Evolutionary conservation across 2,888 invertebrate genomes (phyloP), one percentile per base, ranked within the genome.

Genomic region (Fabriciana adippe): DNA sequence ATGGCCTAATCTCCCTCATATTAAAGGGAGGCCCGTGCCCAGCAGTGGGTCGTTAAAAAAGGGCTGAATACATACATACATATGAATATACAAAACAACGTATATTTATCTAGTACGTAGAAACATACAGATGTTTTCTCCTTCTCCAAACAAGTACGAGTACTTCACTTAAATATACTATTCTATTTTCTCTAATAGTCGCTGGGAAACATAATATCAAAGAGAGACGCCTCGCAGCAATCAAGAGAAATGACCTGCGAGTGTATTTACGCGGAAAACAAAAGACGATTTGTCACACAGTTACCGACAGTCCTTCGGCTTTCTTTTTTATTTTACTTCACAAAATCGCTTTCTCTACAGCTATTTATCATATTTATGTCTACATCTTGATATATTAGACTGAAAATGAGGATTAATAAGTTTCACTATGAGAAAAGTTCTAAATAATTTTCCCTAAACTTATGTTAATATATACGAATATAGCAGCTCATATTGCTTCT

Each of bases 161-260:
- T 31, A 35, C 2, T 35, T 35, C 2, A 35, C 8, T 35, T 35
- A 35, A 35, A 35, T 31, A 16, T 16, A 50, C n/a, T n/a, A 6
- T 51, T 51, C 50, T 51, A 51, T 51, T 16, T 51, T 5, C 16
- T 31, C 51, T 53, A 21, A 54, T 51, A 51, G 51, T 51, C 41
- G 47, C 54, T 45, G 15, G 47, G 21, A 53, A 55, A 56, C 21
- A 62, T 41, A 50, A 56, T 16, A 18, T 59, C 41, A 56, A 55
- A 41, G 21, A 59, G 18, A 41, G 16, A 21, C 21, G 55, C 35
- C 21, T 18, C 41, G 45, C 31, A 61, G 41, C 14, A 56, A 64
- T 65, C 60, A 65, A 61, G 61, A 68, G 26, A 61, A 68, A 68
- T 61, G 68, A 65, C 35, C 56, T 60, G 41, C 51, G 51, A 55